phyloP scores from a whole-genome alignment of 2,888 invertebrate species.

The Petrolisthes cinctipes region DNA sequence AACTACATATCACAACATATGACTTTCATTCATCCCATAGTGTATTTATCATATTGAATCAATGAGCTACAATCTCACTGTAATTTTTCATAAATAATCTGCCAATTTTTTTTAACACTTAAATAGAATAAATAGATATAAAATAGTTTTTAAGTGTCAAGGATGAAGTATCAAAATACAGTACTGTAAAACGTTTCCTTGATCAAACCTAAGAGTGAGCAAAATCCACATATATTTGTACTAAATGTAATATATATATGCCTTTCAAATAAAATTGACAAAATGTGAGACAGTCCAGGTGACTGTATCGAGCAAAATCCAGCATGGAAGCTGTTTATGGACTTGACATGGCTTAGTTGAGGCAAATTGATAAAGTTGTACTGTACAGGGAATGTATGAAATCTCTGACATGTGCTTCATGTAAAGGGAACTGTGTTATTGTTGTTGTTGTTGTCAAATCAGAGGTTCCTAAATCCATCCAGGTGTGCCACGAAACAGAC shows the following conservation, averaged over 20 bases:
- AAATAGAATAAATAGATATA: too few relatives aligned
- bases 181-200: not conserved
- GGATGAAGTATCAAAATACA: not conserved
- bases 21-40: too few relatives aligned
- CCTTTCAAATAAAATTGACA: not conserved
- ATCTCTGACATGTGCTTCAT: not conserved
- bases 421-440: too few relatives aligned
- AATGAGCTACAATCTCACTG: too few relatives aligned
- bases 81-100: too few relatives aligned
- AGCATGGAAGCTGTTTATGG: conserved; percentile 1
- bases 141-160: not conserved
- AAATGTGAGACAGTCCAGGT: not conserved
- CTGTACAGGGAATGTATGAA: conserved; percentile 1
- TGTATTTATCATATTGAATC: too few relatives aligned
- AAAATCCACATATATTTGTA: conserved; percentile 3
- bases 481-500: too few relatives aligned
- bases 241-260: not conserved
- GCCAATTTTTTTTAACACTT: too few relatives aligned
- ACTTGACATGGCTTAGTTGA: not conserved
- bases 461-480: too few relatives aligned
- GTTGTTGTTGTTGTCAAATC: too few relatives aligned
- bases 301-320: not conserved
- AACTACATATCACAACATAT: not conserved
- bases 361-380: not conserved
- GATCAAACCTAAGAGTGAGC: conserved; percentile 7